Evolutionary conservation across 2,888 invertebrate genomes (phyloP).

Genomic region (Apocheima hispidaria): DNA sequence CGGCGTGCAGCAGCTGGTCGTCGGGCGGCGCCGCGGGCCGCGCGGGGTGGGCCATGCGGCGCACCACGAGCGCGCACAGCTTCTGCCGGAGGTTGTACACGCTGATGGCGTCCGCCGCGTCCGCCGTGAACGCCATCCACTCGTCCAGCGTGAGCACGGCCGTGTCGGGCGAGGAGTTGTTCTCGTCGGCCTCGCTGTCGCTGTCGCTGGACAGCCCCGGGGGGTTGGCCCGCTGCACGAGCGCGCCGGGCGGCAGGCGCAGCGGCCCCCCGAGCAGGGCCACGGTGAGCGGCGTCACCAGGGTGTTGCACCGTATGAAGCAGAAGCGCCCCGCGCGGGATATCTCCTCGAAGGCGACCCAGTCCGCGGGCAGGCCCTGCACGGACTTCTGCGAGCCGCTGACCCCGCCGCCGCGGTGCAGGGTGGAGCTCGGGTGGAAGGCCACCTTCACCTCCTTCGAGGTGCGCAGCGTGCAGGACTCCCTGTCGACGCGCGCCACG

Average conservation of each 20-base stretch:
- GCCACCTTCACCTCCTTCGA: slow-evolving; percentile 86
- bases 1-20: slow-evolving; percentile 88
- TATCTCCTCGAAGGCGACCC: slow-evolving; percentile 96
- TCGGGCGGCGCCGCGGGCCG: slow-evolving; percentile 86
- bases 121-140: slow-evolving; percentile 90
- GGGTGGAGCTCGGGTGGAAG: slow-evolving; percentile 87
- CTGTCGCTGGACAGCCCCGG: slow-evolving; percentile 80
- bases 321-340: slow-evolving; percentile 89
- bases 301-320: slow-evolving; percentile 92
- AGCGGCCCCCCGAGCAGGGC: slow-evolving; percentile 92
- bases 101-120: slow-evolving; percentile 88
- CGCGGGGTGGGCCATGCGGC: slow-evolving; percentile 86
- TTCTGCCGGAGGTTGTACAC: slow-evolving; percentile 90
- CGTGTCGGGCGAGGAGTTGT: slow-evolving; percentile 68
- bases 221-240: slow-evolving; percentile 77
- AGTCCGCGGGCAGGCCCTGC: slow-evolving; percentile 89
- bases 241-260: slow-evolving; percentile 82
- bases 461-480: slow-evolving; percentile 87
- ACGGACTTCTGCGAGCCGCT: slow-evolving; percentile 67
- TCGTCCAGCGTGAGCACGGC: slow-evolving; percentile 88
- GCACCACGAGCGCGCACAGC: slow-evolving; percentile 89
- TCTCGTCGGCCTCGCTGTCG: slow-evolving; percentile 78
- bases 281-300: slow-evolving; percentile 93
- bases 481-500: slow-evolving; percentile 90
- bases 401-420: slow-evolving; percentile 84